phyloP scores from a whole-genome alignment of 2,113 vertebrate genomes.

The Oryzias celebensis region DNA sequence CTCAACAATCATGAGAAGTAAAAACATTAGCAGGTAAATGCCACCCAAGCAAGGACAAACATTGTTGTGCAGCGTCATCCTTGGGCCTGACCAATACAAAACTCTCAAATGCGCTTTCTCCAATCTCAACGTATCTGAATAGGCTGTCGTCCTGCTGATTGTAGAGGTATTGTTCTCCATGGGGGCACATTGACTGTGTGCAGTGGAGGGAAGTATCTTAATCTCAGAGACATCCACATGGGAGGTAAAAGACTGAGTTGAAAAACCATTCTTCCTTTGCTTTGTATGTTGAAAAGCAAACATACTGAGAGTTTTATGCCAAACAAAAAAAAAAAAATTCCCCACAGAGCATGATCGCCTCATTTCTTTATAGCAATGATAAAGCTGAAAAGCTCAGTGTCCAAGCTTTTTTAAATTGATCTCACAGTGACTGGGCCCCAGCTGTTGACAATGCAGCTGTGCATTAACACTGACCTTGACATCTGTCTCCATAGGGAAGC shows the following conservation, averaged over 20 bases:
- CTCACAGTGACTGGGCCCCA: constrained; percentile 4
- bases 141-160: constrained; percentile 62
- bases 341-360: no score
- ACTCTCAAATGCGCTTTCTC: constrained; percentile 54
- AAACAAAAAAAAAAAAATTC: neutral
- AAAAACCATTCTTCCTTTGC: constrained; percentile 34
- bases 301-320: constrained; percentile 8
- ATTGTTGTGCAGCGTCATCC: constrained; percentile 26
- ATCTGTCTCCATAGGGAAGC: constrained; percentile 47
- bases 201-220: constrained; percentile 69
- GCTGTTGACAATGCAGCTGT: constrained; percentile 35
- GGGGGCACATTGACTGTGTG: constrained; percentile 72
- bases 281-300: constrained; percentile 28
- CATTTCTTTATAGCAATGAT: no score
- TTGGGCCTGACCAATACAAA: constrained; percentile 35
- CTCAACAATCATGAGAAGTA: constrained; percentile 19
- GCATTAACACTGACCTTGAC: constrained; percentile 50
- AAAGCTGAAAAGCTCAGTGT: neutral
- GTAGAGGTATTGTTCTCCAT: constrained; percentile 61
- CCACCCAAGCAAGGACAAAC: constrained; percentile 35
- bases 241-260: constrained; percentile 61
- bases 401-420: constrained; percentile 2
- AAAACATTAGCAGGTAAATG: constrained; percentile 29
- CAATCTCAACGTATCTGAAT: constrained; percentile 54
- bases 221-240: constrained; percentile 65